Evolutionary conservation across 1,140 invertebrate genomes (phyloP).

Genomic region (Leptinotarsa undecemlineata): DNA sequence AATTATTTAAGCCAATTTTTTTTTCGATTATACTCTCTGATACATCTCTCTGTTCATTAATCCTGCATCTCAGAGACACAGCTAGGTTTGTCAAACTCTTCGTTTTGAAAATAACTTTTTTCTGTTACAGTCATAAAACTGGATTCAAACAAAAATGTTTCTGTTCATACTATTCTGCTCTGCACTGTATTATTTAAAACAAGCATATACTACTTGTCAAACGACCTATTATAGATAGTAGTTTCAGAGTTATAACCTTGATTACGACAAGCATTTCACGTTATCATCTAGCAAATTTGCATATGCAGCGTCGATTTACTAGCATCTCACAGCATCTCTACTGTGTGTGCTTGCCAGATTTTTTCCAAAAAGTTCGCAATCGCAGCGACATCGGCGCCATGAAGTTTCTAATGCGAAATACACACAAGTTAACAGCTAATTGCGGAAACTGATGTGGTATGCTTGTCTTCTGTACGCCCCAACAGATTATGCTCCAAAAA

Average conservation of each 20-base stretch:
- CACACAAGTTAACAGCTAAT: slow-evolving; percentile 26
- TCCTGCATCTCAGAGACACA: too few relatives aligned
- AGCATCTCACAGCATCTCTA: not conserved
- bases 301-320: not conserved
- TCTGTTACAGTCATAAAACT: too few relatives aligned
- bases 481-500: slow-evolving; percentile 7
- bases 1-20: too few relatives aligned
- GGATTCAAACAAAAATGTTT: too few relatives aligned
- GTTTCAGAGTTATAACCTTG: not conserved
- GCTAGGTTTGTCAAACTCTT: too few relatives aligned
- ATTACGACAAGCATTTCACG: not conserved
- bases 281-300: not conserved
- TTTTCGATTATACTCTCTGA: too few relatives aligned
- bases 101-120: too few relatives aligned
- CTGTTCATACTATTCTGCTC: too few relatives aligned
- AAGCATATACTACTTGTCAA: too few relatives aligned
- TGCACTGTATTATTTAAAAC: too few relatives aligned
- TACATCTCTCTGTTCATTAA: too few relatives aligned
- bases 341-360: not conserved
- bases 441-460: slow-evolving; percentile 24
- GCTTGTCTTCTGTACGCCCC: not conserved
- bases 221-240: too few relatives aligned
- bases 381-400: not conserved
- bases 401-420: slow-evolving; percentile 22
- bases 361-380: slow-evolving; percentile 12